A percentile compares a stretch with the other conserved stretches of the same genome.
Conservation (phyloP, 2,797 vertebrate species). For the Leuciscus waleckii region DNA sequence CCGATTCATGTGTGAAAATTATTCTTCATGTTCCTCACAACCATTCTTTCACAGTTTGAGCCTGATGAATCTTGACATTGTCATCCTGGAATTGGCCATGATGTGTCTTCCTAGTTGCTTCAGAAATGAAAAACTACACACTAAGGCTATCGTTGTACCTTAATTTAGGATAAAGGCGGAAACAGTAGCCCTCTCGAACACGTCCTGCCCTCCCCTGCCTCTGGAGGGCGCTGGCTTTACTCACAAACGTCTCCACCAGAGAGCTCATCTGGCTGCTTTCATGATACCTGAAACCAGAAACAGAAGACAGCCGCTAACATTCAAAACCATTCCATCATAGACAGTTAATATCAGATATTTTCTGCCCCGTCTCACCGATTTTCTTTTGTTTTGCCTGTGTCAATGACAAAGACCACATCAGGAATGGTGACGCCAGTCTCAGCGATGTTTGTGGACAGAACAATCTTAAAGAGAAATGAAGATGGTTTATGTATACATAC, state of each 20-base stretch:
- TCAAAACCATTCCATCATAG: background rate
- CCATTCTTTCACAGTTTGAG: too few species aligned
- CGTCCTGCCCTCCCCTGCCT: constrained; percentile 96
- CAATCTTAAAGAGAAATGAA: constrained; percentile 82
- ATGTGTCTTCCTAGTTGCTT: too few species aligned
- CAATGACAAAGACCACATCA: constrained; percentile 96
- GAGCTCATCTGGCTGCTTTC: constrained; percentile 99
- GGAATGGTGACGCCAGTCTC: constrained; percentile 98
- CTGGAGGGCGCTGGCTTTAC: constrained; percentile 96
- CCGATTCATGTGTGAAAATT: too few species aligned
- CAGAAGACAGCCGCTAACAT: background rate
- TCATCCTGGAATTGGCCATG: too few species aligned
- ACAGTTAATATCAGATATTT: background rate
- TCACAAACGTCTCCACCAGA: constrained; percentile 94
- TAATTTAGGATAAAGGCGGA: constrained; percentile 90
- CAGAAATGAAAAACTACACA: too few species aligned
- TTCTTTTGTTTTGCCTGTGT: constrained; percentile 96
- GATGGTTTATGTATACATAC: constrained; percentile 4
- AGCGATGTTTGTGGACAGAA: constrained; percentile 98
- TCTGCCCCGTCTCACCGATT: constrained; percentile 83
- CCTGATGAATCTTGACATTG: too few species aligned
- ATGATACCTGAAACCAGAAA: constrained; percentile 82
- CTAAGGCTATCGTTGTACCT: constrained; percentile 80
- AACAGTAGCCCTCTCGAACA: constrained; percentile 91
- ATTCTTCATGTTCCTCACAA: too few species aligned